Evolutionary conservation across 2,797 vertebrate genomes (phyloP), one percentile per base, ranked within the genome.

Genomic region (Neostethus bicornis): DNA sequence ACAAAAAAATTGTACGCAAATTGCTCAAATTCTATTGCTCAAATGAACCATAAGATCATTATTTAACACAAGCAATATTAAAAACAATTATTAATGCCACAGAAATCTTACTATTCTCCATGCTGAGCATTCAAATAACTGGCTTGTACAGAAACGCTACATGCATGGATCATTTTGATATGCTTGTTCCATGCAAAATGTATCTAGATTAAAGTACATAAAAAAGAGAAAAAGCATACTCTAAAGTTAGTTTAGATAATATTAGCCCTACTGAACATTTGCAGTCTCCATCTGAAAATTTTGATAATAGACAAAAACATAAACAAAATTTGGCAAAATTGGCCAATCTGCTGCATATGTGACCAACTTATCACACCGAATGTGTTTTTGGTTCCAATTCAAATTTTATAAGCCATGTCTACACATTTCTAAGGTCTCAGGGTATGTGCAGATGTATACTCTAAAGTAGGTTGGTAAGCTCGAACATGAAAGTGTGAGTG

Each of bases 261-360:
- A 58, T 62, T 12, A 32, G 56, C 65, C 61, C 59, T 56, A 31
- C 46, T n/a, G 50, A 73, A 73, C 70, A 79, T 77, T 78, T 79
- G 54, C 45, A 63, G 19, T 4, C 13, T 45, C 73, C 67, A 77
- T 72, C 70, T 75, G 72, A 59, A 59, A 55, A 17, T 46, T 64
- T 47, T 63, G 14, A 60, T 56, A 56, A 68, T 23, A 34, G 13
- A 41, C 16, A 64, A 24, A 47, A 38, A 19, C 48, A 23, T 41
- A 24, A 10, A 25, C 16, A 44, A 12, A 21, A 54, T 45, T 58
- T 45, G 24, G 17, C 43, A 48, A 58, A 60, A 63, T 23, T 26
- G 48, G 16, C 23, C 53, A 72, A 53, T 63, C 25, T 21, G 25
- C 46, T n/a, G 14, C 41, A 60, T 58, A 52, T 61, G 42, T 51